Evolutionary conservation across 1,140 invertebrate genomes (phyloP).

Genomic region (Drosophila bifasciata): DNA sequence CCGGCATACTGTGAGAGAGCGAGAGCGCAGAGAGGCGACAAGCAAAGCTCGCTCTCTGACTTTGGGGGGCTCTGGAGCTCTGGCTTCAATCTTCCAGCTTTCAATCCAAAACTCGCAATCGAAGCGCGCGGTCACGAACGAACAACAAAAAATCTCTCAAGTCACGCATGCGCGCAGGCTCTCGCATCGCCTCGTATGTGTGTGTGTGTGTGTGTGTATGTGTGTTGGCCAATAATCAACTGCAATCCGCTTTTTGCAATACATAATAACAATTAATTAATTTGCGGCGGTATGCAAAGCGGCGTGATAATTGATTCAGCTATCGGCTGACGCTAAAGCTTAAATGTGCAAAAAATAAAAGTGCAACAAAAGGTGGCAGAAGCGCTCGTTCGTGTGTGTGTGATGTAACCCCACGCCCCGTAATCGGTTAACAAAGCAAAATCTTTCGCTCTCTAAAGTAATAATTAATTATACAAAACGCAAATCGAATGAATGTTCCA

Average conservation of each 20-base stretch:
- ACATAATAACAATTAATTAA: constrained; percentile 59
- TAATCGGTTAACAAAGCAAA: neutral
- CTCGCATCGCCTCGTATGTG: constrained; percentile 44
- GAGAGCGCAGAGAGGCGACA: constrained; percentile 26
- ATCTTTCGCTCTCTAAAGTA: constrained; percentile 34
- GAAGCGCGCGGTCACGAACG: constrained; percentile 48
- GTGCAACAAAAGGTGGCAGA: constrained; percentile 27
- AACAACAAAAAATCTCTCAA: constrained; percentile 11
- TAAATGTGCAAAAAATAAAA: too few relatives aligned
- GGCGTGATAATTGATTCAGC: constrained; percentile 27
- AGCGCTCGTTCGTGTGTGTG: constrained; percentile 9
- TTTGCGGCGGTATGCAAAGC: constrained; percentile 39
- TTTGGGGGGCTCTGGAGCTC: neutral
- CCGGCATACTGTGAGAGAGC: constrained; percentile 5
- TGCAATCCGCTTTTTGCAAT: constrained; percentile 56
- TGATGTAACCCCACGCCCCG: constrained; percentile 39
- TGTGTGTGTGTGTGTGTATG: constrained; percentile 50
- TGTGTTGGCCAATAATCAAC: constrained; percentile 41
- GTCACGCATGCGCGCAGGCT: constrained; percentile 58
- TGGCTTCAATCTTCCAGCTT: constrained; percentile 22
- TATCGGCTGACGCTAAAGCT: neutral
- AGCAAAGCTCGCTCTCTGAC: constrained; percentile 17
- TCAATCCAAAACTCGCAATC: constrained; percentile 57
- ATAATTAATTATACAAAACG: constrained; percentile 53
- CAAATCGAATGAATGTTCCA: constrained; percentile 1